Percentiles rank a stretch among this genome's conserved stretches.
These are phyloP conservation scores for Poecilia velifera DNA, from an alignment of 2,797 vertebrate genomes.

Conservation along the genomic window DNA sequence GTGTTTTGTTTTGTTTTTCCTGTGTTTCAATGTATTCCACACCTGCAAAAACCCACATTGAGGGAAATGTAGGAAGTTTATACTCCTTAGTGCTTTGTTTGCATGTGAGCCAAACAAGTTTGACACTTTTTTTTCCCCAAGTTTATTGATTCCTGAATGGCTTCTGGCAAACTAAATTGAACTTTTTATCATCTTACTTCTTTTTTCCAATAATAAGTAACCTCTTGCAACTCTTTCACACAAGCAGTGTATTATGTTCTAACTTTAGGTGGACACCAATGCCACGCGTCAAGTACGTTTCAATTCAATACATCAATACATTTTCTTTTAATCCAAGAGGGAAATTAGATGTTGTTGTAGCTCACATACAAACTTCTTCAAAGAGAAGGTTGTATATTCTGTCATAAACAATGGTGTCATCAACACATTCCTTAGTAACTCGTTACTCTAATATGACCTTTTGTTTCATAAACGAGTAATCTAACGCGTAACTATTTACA, in stretches of 20 bases:
- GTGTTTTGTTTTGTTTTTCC: slow-evolving; percentile 22
- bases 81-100: not conserved
- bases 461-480: no score
- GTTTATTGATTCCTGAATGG: not conserved
- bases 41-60: slow-evolving; percentile 35
- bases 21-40: slow-evolving; percentile 31
- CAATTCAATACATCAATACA: not conserved
- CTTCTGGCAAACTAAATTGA: not conserved
- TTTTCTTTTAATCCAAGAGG: not conserved
- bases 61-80: slow-evolving; percentile 18
- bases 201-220: slow-evolving; percentile 1
- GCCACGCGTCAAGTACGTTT: not conserved
- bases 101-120: not conserved
- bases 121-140: not conserved
- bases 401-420: no score
- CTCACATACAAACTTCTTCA: not conserved
- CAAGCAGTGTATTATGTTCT: not conserved
- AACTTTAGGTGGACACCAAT: not conserved
- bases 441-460: no score
- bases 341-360: not conserved
- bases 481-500: no score
- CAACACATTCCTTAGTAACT: no score
- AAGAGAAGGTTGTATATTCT: not conserved
- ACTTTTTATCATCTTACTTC: not conserved
- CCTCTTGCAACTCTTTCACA: not conserved